Percentiles rank a stretch among this genome's conserved stretches.
Conservation (phyloP, 2,888 invertebrate species). For the Nipponacmea schrenckii region DNA sequence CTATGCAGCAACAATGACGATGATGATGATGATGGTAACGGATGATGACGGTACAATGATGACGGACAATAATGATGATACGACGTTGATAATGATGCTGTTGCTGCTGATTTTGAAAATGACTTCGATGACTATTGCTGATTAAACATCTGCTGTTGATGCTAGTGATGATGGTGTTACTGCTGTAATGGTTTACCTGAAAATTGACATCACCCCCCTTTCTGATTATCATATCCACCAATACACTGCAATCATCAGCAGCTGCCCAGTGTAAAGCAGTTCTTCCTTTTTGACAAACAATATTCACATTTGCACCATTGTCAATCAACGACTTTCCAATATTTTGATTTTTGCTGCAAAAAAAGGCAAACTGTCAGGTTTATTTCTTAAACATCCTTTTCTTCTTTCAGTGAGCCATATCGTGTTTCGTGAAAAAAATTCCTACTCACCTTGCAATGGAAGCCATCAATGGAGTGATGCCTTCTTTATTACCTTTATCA, state of each 20-base stretch:
- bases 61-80: too few species aligned
- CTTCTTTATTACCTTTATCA: constrained; percentile 32
- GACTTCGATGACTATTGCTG: too few species aligned
- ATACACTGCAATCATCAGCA: background rate
- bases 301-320: constrained; percentile 5
- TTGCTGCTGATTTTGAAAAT: too few species aligned
- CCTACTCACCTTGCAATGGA: constrained; percentile 40
- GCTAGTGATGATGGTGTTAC: too few species aligned
- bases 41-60: too few species aligned
- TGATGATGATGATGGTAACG: too few species aligned
- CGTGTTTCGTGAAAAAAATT: constrained; percentile 10
- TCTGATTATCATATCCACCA: constrained; percentile 36
- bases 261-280: constrained; percentile 3
- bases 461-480: constrained; percentile 41
- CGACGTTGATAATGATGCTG: too few species aligned
- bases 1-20: too few species aligned
- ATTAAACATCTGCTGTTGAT: too few species aligned
- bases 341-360: constrained; percentile 69
- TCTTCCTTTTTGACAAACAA: background rate
- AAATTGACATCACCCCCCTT: constrained; percentile 37
- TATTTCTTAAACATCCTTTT: background rate
- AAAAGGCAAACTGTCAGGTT: background rate
- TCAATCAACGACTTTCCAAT: constrained; percentile 67
- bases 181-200: constrained; percentile 9
- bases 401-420: background rate